Evolutionary conservation across 1,140 invertebrate genomes (phyloP), one percentile per base, ranked within the genome.

Genomic region (Aphelenchoides besseyi): DNA sequence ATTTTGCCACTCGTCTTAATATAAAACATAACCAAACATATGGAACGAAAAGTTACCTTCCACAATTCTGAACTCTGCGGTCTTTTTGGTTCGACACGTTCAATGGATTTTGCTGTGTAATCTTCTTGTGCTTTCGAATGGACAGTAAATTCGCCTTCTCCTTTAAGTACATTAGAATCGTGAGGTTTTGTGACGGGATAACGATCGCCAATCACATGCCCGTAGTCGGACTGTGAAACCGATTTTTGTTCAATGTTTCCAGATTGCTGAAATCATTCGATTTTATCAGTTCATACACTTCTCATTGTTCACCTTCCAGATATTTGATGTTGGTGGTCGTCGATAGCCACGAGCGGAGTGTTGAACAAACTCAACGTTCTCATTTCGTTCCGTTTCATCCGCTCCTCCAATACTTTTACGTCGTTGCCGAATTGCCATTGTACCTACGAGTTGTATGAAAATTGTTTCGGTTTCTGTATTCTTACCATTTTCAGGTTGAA

Each of bases 81-180:
- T 54, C 36, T 54, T n/a, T 53, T 74, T 18, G 36, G 36, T 52
- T 74, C 73, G 26, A 57, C 75, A n/a, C 73, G 35, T 32, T 74
- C 73, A 18, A 61, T 73, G 16, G 66, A 35, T 18, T 67, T 75
- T 2, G 53, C 30, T 0, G 37, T 41, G 18, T 74, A 75, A 16
- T 75, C 73, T 8, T 32, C 18, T 41, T 35, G 35, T 32, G 30
- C 67, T 3, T 30, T 57, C 0, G 73, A 36, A 23, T 68, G 36
- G 23, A n/a, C 48, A 26, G 18, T 29, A 30, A 72, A 61, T 16
- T 3, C 16, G 23, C 71, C 71, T n/a, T 72, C 72, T 54, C 72
- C 71, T 32, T 75, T 73, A 1, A 73, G 35, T 1, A 74, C 29
- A 55, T 74, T 67, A 1, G 72, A 74, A 68, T 74, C 71, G 1